Evolutionary conservation across 2,888 invertebrate genomes (phyloP), one percentile per base, ranked within the genome.

Genomic region (Xanthostigma xanthostigma): DNA sequence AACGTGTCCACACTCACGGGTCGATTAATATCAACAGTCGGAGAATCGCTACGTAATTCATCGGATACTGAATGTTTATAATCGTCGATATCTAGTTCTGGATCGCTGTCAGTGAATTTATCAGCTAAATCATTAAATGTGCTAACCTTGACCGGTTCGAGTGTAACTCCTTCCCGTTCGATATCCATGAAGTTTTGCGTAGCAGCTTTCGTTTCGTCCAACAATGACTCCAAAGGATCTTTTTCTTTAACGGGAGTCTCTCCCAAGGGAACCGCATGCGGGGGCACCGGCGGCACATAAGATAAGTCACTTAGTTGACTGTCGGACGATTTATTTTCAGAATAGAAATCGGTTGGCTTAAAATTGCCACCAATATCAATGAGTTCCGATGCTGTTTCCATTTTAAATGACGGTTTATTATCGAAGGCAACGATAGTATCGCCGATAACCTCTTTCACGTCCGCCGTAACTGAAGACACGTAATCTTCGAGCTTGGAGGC

Each of bases 31-130:
- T 38, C 45, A 11, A 38, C 48, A 11, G 42, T 48, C 9, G 48
- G 48, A 11, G 48, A 48, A 37, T 43, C 48, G 10, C 43, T 33
- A n/a, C 48, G 40, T 17, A 43, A 36, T 10, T 44, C 13, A 34
- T 49, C 41, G 27, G 50, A 49, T 12, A 45, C 50, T 10, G 43
- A 36, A 37, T 40, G 54, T 55, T n/a, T 57, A 27, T 45, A 51
- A 36, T 49, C 47, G 46, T 60, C 62, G 41, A 37, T 45, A 17
- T 74, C 73, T 9, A 69, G 69, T 54, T 76, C 75, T 9, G 73
- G 73, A 58, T 74, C 74, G 59, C 74, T 74, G 64, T 76, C 75
- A 50, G 75, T 73, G 60, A 75, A 76, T 61, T 71, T 73, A 60
- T 75, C 75, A 36, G 75, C 70, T 48, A 73, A 57, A 53, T 64